Base-by-base conservation (phyloP, 2,888 invertebrate genomes). In the Cryptophagus acutangulus region DNA sequence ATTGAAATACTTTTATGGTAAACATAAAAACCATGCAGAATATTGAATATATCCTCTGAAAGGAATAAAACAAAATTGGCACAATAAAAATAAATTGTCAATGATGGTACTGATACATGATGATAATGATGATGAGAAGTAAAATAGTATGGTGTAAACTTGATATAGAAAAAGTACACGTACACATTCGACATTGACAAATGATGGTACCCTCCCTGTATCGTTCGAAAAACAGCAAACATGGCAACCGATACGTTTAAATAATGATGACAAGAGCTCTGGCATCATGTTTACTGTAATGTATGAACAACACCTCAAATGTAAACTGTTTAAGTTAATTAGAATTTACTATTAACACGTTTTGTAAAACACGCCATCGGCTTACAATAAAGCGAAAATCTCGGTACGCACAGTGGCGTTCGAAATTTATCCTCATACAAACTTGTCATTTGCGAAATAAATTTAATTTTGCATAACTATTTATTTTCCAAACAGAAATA, bases 321-420 rank as follows among this genome's bases (percentile, higher is more conserved):
- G 63, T 63, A 59, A 63, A 58, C 62, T 55, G 58, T 58, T 61
- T 57, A 59, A 57, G 54, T 65, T 65, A 65, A 64, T 65, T 65
- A 63, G 62, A 63, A 64, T 65, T 65, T 64, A 64, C 58, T 62
- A 64, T 64, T 63, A 63, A 63, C 63, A 58, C 58, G 52, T 61
- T 59, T 54, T 54, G 60, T 59, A 45, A 47, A 52, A 62, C 63
- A 62, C 55, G 61, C 52, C 49, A 51, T 52, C 62, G 58, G 58
- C 55, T 26, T 39, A 49, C 45, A 43, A 44, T 45, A 46, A 49
- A 51, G 47, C 30, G 14, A 16, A 36, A 29, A 29, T 29, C 24
- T 20, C n/a, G 24, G 6, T 8, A 8, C 29, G 13, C 29, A n/a
- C 29, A 33, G 16, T 33, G 33, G 33, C 33, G 33, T 15, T n/a